Conservation (phyloP, 2,113 vertebrate species). For the Enhydra lutris region DNA sequence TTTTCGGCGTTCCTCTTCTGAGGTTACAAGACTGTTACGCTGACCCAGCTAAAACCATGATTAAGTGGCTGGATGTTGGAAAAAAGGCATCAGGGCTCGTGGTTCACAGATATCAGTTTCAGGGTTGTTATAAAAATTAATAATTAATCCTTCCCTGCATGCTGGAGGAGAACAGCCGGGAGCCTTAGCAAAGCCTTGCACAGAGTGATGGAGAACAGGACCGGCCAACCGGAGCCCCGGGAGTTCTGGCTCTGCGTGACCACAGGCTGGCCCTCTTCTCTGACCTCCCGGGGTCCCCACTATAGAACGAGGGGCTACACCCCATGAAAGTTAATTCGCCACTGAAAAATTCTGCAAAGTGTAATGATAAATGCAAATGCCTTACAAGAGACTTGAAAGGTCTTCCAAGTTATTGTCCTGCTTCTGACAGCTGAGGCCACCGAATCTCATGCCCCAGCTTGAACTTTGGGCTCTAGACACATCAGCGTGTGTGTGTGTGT, state of each 20-base stretch:
- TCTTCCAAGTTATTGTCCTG: not conserved
- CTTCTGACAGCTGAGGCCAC: not conserved
- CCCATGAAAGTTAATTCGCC: not conserved
- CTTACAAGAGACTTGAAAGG: not conserved
- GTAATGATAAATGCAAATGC: not conserved
- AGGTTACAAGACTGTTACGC: not conserved
- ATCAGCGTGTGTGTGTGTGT: not conserved
- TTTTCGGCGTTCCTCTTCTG: not conserved
- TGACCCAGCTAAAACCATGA: conserved; percentile 59
- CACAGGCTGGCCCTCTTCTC: not conserved
- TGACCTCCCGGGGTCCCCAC: no score
- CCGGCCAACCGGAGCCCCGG: accelerated
- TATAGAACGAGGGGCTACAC: not conserved
- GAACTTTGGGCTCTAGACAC: not conserved
- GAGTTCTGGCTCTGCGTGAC: not conserved
- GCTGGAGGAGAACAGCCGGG: not conserved
- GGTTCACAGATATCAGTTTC: not conserved
- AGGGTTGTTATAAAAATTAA: conserved; percentile 69
- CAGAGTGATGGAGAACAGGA: not conserved
- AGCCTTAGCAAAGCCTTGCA: not conserved
- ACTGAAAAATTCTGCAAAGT: not conserved
- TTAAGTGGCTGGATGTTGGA: conserved; percentile 7
- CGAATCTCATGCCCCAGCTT: not conserved
- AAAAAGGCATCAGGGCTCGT: not conserved
- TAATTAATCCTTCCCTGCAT: conserved; percentile 60